Evolutionary conservation across 2,113 vertebrate genomes (phyloP), one percentile per base, ranked within the genome.

Genomic region (Bujurquina vittata): DNA sequence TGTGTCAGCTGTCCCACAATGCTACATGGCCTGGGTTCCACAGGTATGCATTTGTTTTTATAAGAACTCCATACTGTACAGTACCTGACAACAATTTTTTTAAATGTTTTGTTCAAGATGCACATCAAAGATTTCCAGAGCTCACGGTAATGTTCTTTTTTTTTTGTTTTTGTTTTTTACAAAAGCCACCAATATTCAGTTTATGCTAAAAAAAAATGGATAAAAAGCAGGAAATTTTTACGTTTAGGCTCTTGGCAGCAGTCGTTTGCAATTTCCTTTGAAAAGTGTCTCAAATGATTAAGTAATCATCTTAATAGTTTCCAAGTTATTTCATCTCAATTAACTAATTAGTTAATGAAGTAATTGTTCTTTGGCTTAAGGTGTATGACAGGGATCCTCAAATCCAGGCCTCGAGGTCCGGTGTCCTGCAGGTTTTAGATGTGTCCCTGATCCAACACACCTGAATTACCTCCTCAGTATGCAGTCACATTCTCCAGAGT

Each of bases 11-110:
- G 96, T 99, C 61, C 97, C 97, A 7, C 89, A 96, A 49, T 99
- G 98, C 91, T 96, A 94, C 89, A 97, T 99, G 97, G 97, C 97
- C 94, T 99, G 98, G 98, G 97, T 98, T 91, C 93, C 95, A 90
- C 97, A 98, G 89, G 94, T 94, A 29, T 35, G 20, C 20, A 56
- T 20, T 26, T 72, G 43, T 54, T 33, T 18, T 72, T 72, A 52
- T 49, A 69, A 52, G 23, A 18, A 0, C 29, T 29, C 65, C 65
- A 69, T 26, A 29, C 65, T 49, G 3, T 49, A 43, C 9, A 49
- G 15, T 43, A 69, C 15, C 17, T 69, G 15, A 29, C 43, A 52
- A 17, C 23, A 49, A 29, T 72, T 46, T 31, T 52, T 43, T 31
- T 31, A 52, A 49, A 52, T 14, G 43, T 72, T 72, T 72, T 72